Percentiles rank a stretch among this genome's conserved stretches.
Conservation (phyloP, 2,888 invertebrate species). For the Itoplectis maculator region DNA sequence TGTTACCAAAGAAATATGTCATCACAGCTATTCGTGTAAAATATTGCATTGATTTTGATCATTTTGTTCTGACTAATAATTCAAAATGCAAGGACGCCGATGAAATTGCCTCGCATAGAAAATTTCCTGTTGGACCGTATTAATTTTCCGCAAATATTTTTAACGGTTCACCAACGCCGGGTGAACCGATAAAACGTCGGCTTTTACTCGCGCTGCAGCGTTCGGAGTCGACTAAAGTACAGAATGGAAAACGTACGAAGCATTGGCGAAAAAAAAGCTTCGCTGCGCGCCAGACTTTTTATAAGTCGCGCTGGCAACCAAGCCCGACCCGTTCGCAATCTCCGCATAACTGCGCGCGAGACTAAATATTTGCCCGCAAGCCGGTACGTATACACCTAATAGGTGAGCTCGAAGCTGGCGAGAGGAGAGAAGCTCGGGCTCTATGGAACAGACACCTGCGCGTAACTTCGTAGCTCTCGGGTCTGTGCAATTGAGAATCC, state of each 20-base stretch:
- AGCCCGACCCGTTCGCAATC: conserved; percentile 4
- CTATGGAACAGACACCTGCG: conserved; percentile 19
- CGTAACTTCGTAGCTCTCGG: not conserved
- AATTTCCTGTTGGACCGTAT: too few species aligned
- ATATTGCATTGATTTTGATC: not conserved
- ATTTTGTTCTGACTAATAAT: too few species aligned
- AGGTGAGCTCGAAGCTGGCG: not conserved
- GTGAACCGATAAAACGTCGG: too few species aligned
- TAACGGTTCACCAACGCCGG: too few species aligned
- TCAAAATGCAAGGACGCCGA: too few species aligned
- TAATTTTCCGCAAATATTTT: too few species aligned
- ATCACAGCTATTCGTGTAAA: not conserved
- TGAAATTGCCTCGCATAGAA: too few species aligned
- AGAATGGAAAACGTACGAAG: not conserved
- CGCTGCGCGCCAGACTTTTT: not conserved
- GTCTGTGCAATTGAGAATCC: conserved; percentile 7
- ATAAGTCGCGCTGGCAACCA: not conserved
- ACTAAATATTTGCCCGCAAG: not conserved
- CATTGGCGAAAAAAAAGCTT: not conserved
- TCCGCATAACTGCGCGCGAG: not conserved
- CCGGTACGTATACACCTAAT: conserved; percentile 4
- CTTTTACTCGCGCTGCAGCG: too few species aligned
- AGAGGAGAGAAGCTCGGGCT: conserved; percentile 12
- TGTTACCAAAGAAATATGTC: not conserved
- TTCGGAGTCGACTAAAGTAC: not conserved